Evolutionary conservation across 1,140 invertebrate species (phyloP).

Genomic region (Neodiprion virginianus): DNA sequence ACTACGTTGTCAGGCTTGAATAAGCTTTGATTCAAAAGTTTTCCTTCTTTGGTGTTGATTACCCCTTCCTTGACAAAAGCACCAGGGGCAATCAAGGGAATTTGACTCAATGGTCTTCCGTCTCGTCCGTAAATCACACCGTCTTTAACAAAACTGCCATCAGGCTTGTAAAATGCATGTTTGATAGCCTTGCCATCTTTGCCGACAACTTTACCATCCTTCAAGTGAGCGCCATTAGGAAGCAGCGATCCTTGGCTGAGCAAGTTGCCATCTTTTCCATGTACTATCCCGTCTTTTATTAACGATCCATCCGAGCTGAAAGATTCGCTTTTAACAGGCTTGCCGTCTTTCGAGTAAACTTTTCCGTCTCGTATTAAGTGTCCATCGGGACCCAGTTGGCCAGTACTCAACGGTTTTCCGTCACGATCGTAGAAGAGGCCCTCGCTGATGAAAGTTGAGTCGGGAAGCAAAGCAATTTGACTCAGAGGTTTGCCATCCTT

Average conservation of each 20-base stretch:
- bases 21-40: conserved; percentile 47
- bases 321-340: conserved; percentile 51
- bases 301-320: conserved; percentile 54
- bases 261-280: conserved; percentile 51
- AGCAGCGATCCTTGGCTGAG: conserved; percentile 56
- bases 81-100: conserved; percentile 51
- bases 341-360: conserved; percentile 52
- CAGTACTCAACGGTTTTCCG: conserved; percentile 31
- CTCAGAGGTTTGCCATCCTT: conserved; percentile 50
- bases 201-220: conserved; percentile 53
- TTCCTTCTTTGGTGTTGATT: conserved; percentile 43
- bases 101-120: conserved; percentile 46
- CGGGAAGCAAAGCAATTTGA: conserved; percentile 47
- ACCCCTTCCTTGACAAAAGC: conserved; percentile 50
- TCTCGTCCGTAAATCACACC: conserved; percentile 50
- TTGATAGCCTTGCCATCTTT: conserved; percentile 55
- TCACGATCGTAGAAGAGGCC: conserved; percentile 50
- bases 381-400: conserved; percentile 26
- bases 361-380: conserved; percentile 51
- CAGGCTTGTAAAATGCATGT: conserved; percentile 52
- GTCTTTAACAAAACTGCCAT: conserved; percentile 55
- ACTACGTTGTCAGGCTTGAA: conserved; percentile 52
- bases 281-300: conserved; percentile 53
- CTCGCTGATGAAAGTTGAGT: conserved; percentile 51
- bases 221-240: conserved; percentile 50